phyloP scores from a whole-genome alignment of 1,140 invertebrate genomes.

The Zophobas morio region DNA sequence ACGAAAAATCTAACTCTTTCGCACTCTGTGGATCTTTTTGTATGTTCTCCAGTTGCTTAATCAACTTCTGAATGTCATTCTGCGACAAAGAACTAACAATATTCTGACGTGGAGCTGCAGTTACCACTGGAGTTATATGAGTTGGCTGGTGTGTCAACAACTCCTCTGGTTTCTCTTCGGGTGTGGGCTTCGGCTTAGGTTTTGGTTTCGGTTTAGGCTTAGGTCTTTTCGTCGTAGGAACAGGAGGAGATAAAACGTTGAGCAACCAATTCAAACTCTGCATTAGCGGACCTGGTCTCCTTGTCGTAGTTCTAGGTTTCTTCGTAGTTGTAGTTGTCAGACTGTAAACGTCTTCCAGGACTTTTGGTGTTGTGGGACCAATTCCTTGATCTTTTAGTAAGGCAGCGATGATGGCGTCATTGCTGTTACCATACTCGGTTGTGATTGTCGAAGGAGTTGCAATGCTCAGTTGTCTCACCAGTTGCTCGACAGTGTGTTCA shows the following conservation, averaged over 20 bases:
- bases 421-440: constrained; percentile 70
- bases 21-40: constrained; percentile 62
- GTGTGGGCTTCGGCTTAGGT: constrained; percentile 49
- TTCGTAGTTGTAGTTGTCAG: constrained; percentile 55
- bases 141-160: constrained; percentile 60
- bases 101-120: constrained; percentile 54
- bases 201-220: constrained; percentile 49
- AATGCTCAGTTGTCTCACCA: constrained; percentile 59
- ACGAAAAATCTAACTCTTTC: constrained; percentile 60
- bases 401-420: constrained; percentile 78
- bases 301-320: constrained; percentile 51
- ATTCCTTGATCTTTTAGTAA: constrained; percentile 78
- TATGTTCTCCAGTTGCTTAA: constrained; percentile 63
- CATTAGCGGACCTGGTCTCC: constrained; percentile 59
- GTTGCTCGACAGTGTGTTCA: constrained; percentile 53
- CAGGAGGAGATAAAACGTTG: constrained; percentile 59
- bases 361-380: constrained; percentile 75
- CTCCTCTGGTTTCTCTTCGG: constrained; percentile 52
- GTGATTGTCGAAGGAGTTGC: constrained; percentile 52
- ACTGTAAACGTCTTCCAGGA: constrained; percentile 66
- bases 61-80: constrained; percentile 55
- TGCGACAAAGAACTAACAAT: constrained; percentile 49
- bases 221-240: constrained; percentile 50
- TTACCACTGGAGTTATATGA: constrained; percentile 60
- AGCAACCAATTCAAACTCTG: constrained; percentile 65